Conservation (phyloP, 1,140 invertebrate species). For the Cephus cinctus region DNA sequence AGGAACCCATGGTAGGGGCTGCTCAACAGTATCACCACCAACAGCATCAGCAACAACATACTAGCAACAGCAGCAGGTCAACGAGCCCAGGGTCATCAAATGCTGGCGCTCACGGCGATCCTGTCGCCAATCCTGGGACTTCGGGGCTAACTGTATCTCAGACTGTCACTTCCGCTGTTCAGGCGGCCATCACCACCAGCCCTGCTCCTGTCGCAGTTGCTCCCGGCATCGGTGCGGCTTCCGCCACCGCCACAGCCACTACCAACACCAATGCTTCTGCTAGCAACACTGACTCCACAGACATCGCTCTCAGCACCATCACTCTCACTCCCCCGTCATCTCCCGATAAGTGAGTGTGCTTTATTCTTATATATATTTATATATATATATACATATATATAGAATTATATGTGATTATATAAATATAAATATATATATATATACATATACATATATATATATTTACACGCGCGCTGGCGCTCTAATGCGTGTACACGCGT, state of each 20-base stretch:
- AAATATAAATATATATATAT: constrained; percentile 23
- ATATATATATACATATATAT: neutral
- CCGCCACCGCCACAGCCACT: constrained; percentile 25
- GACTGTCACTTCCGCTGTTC: constrained; percentile 5
- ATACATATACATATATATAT: constrained; percentile 7
- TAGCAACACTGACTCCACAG: constrained; percentile 48
- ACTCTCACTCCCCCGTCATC: constrained; percentile 62
- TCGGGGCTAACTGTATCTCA: constrained; percentile 9
- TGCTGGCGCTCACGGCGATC: constrained; percentile 13
- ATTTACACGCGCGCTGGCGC: no score
- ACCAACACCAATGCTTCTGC: constrained; percentile 50
- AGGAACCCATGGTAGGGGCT: constrained; percentile 24
- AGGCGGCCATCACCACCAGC: constrained; percentile 22
- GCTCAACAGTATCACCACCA: constrained; percentile 31
- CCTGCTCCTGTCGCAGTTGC: constrained; percentile 21
- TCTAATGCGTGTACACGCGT: no score
- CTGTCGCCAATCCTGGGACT: neutral
- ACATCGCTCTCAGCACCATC: constrained; percentile 51
- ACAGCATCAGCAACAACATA: constrained; percentile 18
- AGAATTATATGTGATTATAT: constrained; percentile 3
- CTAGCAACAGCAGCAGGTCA: constrained; percentile 46
- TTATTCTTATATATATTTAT: constrained; percentile 35
- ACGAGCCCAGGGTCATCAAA: constrained; percentile 44
- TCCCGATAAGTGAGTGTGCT: constrained; percentile 61
- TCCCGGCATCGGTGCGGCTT: constrained; percentile 21